A percentile compares a stretch with the other conserved stretches of the same genome.
phyloP scores from a whole-genome alignment of 2,113 vertebrate species.

The Zonotrichia leucophrys region DNA sequence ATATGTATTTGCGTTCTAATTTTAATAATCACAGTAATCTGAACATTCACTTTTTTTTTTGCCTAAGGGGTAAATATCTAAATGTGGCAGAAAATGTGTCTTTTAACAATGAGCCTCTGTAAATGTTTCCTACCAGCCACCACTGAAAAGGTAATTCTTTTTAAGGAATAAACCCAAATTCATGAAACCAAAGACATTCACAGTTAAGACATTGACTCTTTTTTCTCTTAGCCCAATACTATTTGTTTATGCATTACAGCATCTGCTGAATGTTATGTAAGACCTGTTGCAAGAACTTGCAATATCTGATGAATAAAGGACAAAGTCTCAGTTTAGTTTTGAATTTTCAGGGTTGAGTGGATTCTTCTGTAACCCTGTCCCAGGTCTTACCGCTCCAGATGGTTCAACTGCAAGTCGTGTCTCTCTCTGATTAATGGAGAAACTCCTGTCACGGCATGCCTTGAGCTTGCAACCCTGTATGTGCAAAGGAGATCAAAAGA shows the following conservation, averaged over 20 bases:
- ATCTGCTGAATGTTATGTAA: conserved; percentile 50
- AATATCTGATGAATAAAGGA: conserved; percentile 63
- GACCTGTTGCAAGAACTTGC: conserved; percentile 49
- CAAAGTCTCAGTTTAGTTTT: conserved; percentile 59
- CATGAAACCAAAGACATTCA: background rate
- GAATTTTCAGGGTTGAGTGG: background rate
- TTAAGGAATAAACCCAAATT: background rate
- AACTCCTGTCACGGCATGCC: background rate
- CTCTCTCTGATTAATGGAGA: background rate
- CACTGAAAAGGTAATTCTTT: background rate
- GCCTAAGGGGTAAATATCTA: background rate
- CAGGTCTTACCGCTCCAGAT: background rate
- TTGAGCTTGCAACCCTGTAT: background rate
- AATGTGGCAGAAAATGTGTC: background rate
- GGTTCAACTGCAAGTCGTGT: background rate
- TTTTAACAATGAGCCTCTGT: background rate
- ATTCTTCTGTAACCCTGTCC: background rate
- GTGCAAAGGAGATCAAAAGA: background rate
- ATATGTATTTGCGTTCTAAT: background rate
- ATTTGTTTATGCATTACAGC: conserved; percentile 63
- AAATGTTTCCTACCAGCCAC: background rate
- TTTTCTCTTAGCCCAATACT: background rate
- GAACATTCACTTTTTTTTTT: background rate
- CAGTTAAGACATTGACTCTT: background rate
- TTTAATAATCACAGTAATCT: background rate